These are phyloP conservation scores for Alosa sapidissima DNA, from an alignment of 2,797 vertebrate genomes.

Conservation along the genomic window DNA sequence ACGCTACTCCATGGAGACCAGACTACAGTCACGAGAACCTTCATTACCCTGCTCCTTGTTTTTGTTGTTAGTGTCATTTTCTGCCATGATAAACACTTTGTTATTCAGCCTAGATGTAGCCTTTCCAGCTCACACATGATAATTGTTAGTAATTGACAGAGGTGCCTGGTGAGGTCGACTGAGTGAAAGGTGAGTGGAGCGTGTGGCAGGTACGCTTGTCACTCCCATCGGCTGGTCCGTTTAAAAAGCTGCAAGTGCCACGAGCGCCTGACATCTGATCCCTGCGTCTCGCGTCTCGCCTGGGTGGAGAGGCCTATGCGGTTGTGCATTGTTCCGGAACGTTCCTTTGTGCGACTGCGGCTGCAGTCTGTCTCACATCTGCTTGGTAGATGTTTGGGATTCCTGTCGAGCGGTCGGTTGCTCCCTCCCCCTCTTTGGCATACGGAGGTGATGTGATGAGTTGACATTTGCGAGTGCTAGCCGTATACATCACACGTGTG, in stretches of 20 bases:
- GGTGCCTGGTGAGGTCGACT: not conserved
- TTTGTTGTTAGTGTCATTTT: conserved; percentile 1
- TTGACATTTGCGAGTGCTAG: not conserved
- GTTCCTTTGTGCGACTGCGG: conserved; percentile 45
- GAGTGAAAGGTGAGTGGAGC: conserved; percentile 16
- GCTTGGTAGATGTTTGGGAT: conserved; percentile 55
- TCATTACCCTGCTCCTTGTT: not conserved
- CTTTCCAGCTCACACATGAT: not conserved
- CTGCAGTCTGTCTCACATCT: conserved; percentile 63
- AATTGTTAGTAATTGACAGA: conserved; percentile 1
- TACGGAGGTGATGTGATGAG: not conserved
- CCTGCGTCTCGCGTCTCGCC: conserved; percentile 28
- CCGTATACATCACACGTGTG: not conserved
- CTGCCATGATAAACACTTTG: not conserved
- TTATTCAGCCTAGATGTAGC: not conserved
- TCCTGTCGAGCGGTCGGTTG: conserved; percentile 21
- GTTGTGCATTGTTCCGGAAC: conserved; percentile 46
- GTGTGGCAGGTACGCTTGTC: not conserved
- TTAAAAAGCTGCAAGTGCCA: not conserved
- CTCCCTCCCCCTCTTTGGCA: conserved; percentile 5
- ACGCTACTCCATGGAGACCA: not conserved
- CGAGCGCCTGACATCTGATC: not conserved
- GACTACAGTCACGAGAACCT: not conserved
- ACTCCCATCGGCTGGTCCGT: not conserved
- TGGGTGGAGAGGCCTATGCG: not conserved